Conservation (phyloP, 2,797 vertebrate genomes). For the Coilia nasus region DNA sequence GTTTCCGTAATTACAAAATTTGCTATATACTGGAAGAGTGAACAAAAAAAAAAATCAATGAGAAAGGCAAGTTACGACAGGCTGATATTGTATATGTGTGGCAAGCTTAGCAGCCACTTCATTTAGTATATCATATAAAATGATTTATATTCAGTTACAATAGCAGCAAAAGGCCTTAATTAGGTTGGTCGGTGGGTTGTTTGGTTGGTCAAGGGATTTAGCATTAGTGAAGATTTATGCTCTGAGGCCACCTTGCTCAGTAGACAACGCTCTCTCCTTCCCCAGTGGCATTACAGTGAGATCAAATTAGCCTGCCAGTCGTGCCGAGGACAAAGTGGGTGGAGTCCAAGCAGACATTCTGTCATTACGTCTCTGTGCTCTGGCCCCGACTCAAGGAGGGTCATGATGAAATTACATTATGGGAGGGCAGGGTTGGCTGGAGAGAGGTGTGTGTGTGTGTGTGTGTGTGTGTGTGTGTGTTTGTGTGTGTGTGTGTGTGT, state of each 20-base stretch:
- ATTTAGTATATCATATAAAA: neutral
- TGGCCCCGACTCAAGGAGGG: neutral
- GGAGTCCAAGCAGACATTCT: neutral
- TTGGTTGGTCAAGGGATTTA: no score
- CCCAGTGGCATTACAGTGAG: neutral
- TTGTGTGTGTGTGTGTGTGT: neutral
- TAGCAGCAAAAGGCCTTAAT: no score
- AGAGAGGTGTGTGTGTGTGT: neutral
- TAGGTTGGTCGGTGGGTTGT: no score
- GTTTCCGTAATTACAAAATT: neutral
- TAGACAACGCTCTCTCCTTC: neutral
- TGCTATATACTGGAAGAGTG: neutral
- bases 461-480: conserved; percentile 6
- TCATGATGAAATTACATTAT: neutral
- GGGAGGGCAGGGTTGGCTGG: neutral
- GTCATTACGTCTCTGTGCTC: neutral
- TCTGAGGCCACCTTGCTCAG: neutral
- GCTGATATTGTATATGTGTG: neutral
- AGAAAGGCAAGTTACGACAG: neutral
- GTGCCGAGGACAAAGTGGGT: neutral
- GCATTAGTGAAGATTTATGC: no score
- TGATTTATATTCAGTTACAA: no score
- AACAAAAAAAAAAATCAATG: neutral
- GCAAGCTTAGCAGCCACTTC: neutral
- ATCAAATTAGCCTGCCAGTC: neutral